phyloP scores from a whole-genome alignment of 2,888 invertebrate species.

The Erebia ligea region DNA sequence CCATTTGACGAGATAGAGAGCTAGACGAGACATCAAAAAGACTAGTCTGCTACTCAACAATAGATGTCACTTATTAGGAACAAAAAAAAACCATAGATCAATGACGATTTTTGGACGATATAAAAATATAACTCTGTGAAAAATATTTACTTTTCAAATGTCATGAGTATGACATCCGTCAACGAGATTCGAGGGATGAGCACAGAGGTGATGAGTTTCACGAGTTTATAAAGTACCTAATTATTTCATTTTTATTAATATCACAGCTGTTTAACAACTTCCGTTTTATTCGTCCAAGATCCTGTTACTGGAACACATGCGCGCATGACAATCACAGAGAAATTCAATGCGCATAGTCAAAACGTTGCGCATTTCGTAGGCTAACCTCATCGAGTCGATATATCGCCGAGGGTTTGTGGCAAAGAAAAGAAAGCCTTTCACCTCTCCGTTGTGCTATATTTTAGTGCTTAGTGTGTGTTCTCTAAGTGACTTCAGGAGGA shows the following conservation, averaged over 20 bases:
- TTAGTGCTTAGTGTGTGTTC: constrained; percentile 75
- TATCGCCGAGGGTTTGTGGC: constrained; percentile 62
- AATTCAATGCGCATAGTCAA: constrained; percentile 81
- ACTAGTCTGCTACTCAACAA: not conserved
- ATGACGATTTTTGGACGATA: too few species aligned
- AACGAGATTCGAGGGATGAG: not conserved
- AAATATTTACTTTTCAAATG: too few species aligned
- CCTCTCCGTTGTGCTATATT: constrained; percentile 70
- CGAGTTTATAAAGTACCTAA: not conserved
- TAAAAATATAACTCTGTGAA: too few species aligned
- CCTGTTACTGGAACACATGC: constrained; percentile 38
- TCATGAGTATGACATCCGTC: not conserved
- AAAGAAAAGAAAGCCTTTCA: constrained; percentile 58
- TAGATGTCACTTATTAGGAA: not conserved
- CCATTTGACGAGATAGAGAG: too few species aligned
- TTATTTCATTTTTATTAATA: not conserved
- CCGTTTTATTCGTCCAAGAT: not conserved
- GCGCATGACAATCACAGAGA: constrained; percentile 73
- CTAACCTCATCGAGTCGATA: constrained; percentile 75
- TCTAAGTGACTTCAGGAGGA: constrained; percentile 65
- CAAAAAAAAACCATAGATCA: too few species aligned
- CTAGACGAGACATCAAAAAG: not conserved
- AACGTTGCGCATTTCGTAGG: constrained; percentile 78
- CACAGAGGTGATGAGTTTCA: too few species aligned
- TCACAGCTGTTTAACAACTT: not conserved